Evolutionary conservation across 1,140 invertebrate genomes (phyloP).

Genomic region (Caerostris darwini): DNA sequence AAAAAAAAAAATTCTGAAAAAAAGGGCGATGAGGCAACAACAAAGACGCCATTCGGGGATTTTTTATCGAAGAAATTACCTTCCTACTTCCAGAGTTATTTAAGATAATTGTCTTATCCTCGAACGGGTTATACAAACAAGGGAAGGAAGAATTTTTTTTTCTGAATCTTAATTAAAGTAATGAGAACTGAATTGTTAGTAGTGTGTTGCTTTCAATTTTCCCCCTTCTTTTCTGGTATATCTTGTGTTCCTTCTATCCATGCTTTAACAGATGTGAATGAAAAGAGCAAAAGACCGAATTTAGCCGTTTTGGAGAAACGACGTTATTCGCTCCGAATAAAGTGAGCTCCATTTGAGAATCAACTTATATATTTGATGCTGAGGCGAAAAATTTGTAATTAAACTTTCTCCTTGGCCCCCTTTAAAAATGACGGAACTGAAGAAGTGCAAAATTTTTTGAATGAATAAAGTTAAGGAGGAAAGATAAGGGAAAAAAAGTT

Average conservation of each 20-base stretch:
- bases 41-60: neutral
- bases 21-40: neutral
- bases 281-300: constrained; percentile 2
- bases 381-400: constrained; percentile 65
- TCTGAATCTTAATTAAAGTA: constrained; percentile 70
- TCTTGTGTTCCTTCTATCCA: neutral
- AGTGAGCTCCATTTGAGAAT: constrained; percentile 8
- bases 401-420: constrained; percentile 9
- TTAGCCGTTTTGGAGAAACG: neutral
- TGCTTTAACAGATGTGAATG: constrained; percentile 27
- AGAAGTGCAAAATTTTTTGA: constrained; percentile 44
- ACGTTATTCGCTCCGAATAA: constrained; percentile 38
- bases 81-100: constrained; percentile 47
- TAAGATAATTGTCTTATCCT: constrained; percentile 70
- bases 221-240: neutral
- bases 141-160: constrained; percentile 6
- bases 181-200: constrained; percentile 70
- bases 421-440: constrained; percentile 33
- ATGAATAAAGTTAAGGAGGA: constrained; percentile 41
- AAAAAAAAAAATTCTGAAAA: neutral
- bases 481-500: constrained; percentile 36
- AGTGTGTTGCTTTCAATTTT: constrained; percentile 18
- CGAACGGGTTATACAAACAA: constrained; percentile 42
- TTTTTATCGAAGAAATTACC: constrained; percentile 33
- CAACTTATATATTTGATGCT: constrained; percentile 60